These are phyloP conservation scores for Melanotaenia duboulayi DNA, from an alignment of 2,113 vertebrate species.

Conservation along the genomic window DNA sequence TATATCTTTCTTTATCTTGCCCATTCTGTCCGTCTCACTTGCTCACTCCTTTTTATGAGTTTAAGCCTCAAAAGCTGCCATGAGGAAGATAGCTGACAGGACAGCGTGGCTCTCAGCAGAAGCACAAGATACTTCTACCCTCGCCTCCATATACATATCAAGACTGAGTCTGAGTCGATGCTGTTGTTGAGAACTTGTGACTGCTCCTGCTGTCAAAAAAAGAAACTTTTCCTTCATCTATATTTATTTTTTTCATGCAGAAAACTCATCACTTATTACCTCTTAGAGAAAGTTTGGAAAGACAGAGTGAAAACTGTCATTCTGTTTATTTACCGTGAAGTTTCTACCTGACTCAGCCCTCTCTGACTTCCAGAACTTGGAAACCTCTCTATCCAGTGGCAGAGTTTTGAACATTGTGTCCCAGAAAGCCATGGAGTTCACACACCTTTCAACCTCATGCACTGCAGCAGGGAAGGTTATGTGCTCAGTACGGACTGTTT, in stretches of 20 bases:
- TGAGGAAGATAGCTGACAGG: slow-evolving; percentile 53
- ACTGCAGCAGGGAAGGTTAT: slow-evolving; percentile 59
- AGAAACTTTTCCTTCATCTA: slow-evolving; percentile 40
- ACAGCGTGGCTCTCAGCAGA: slow-evolving; percentile 38
- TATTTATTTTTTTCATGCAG: slow-evolving; percentile 19
- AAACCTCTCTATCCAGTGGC: slow-evolving; percentile 31
- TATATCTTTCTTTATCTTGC: slow-evolving; percentile 39
- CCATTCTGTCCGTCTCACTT: slow-evolving; percentile 40
- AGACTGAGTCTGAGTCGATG: slow-evolving; percentile 15
- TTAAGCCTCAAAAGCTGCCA: slow-evolving; percentile 40
- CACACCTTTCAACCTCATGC: slow-evolving; percentile 46
- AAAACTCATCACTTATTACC: background rate
- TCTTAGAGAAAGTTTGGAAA: slow-evolving; percentile 7
- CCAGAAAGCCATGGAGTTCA: slow-evolving; percentile 49
- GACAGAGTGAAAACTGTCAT: background rate
- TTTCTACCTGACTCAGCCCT: slow-evolving; percentile 2
- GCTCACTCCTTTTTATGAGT: slow-evolving; percentile 22
- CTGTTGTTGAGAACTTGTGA: slow-evolving; percentile 30
- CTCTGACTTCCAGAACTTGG: slow-evolving; percentile 4
- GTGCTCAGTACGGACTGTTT: slow-evolving; percentile 46
- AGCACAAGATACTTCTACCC: slow-evolving; percentile 50
- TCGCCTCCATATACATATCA: slow-evolving; percentile 9
- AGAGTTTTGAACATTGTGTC: slow-evolving; percentile 44
- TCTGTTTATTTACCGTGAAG: slow-evolving; percentile 37
- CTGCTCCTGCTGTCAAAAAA: slow-evolving; percentile 18